Percentiles rank a stretch among this genome's conserved stretches.
Evolutionary conservation across 2,888 invertebrate genomes (phyloP).

Genomic region (Alloscopus bannaensis): DNA sequence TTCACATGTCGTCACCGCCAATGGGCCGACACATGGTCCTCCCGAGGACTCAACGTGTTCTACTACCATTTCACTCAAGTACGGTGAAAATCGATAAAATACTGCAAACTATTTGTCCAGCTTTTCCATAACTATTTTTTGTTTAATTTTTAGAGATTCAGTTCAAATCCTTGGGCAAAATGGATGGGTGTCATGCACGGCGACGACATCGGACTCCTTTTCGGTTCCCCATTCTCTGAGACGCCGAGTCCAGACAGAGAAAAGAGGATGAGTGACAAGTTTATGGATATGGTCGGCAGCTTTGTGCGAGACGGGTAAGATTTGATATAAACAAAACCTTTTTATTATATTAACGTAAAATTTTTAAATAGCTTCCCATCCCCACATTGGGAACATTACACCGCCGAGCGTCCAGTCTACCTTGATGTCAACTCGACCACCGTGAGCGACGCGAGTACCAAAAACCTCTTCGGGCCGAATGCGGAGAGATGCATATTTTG

Average conservation of each 20-base stretch:
- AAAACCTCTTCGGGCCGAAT: slow-evolving; percentile 45
- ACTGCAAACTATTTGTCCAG: neutral
- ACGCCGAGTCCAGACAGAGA: slow-evolving; percentile 3
- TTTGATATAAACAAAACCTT: slow-evolving; percentile 10
- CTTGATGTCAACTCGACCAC: slow-evolving; percentile 60
- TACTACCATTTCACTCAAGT: slow-evolving; percentile 64
- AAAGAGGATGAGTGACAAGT: slow-evolving; percentile 54
- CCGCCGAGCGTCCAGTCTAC: slow-evolving; percentile 51
- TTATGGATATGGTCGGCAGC: no score
- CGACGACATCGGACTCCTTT: slow-evolving; percentile 64
- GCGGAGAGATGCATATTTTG: slow-evolving; percentile 62
- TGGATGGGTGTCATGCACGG: slow-evolving; percentile 69
- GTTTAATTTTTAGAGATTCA: slow-evolving; percentile 61
- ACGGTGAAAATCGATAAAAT: no score
- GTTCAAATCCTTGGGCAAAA: slow-evolving; percentile 62
- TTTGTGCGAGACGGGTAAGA: no score
- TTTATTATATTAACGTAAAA: neutral
- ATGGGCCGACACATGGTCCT: slow-evolving; percentile 65
- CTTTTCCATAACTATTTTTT: no score
- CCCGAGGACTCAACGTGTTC: slow-evolving; percentile 60
- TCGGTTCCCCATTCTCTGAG: slow-evolving; percentile 50
- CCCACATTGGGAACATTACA: slow-evolving; percentile 60
- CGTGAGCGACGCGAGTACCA: slow-evolving; percentile 33
- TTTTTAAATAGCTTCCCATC: slow-evolving; percentile 44
- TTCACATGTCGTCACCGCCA: slow-evolving; percentile 61